Percentiles rank a stretch among this genome's conserved stretches.
phyloP scores from a whole-genome alignment of 2,888 invertebrate species.

The Oxycera nigricornis region DNA sequence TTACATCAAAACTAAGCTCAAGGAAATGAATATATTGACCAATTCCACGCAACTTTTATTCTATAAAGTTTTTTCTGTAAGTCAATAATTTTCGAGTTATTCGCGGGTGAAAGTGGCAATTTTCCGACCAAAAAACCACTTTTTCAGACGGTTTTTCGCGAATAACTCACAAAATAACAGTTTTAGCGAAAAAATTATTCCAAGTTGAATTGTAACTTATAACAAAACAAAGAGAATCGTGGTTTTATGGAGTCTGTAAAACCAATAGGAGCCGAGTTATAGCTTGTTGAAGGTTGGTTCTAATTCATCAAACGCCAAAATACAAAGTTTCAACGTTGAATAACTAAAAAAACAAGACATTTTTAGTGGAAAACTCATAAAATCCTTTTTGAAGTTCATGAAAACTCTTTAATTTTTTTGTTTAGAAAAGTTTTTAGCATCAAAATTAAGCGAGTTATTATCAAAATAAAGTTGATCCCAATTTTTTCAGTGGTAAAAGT shows the following conservation, averaged over 20 bases:
- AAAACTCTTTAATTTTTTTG: too few species aligned
- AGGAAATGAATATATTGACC: too few species aligned
- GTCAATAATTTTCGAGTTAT: background rate
- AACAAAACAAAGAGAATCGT: too few species aligned
- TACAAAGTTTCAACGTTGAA: too few species aligned
- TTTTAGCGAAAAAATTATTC: background rate
- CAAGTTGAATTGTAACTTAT: too few species aligned
- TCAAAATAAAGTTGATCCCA: background rate
- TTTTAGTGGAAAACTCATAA: background rate
- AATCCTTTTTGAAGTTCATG: background rate
- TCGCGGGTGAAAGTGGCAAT: background rate
- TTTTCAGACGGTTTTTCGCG: background rate
- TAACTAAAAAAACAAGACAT: background rate
- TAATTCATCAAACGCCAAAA: too few species aligned
- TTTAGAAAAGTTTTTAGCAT: background rate
- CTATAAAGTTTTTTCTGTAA: background rate
- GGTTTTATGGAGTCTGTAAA: too few species aligned
- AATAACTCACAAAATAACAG: background rate
- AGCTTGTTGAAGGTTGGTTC: too few species aligned
- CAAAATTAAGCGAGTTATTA: background rate
- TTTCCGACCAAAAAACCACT: background rate
- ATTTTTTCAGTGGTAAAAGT: background rate
- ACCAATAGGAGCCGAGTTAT: too few species aligned
- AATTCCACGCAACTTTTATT: too few species aligned
- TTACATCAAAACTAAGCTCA: background rate